Evolutionary conservation across 2,888 invertebrate genomes (phyloP).

Genomic region (Phorcus lineatus): DNA sequence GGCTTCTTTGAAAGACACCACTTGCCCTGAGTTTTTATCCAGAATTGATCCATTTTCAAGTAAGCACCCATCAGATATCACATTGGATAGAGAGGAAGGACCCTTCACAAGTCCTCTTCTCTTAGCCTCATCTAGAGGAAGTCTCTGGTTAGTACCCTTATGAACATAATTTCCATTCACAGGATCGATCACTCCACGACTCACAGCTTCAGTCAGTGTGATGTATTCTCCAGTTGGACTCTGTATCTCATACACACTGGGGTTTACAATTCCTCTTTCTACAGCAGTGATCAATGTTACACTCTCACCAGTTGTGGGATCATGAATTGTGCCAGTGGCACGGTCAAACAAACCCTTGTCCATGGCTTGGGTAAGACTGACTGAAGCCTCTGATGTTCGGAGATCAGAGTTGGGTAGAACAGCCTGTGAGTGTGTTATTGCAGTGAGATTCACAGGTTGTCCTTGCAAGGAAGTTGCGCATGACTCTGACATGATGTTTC

Average conservation of each 20-base stretch:
- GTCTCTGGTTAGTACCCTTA: slow-evolving; percentile 84
- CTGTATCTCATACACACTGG: slow-evolving; percentile 82
- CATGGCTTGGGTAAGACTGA: slow-evolving; percentile 74
- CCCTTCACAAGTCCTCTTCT: slow-evolving; percentile 80
- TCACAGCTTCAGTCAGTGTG: slow-evolving; percentile 94
- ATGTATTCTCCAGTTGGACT: slow-evolving; percentile 91
- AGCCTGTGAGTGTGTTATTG: slow-evolving; percentile 67
- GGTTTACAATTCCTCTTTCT: slow-evolving; percentile 83
- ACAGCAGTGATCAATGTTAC: slow-evolving; percentile 85
- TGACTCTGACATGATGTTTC: slow-evolving; percentile 57
- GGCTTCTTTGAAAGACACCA: slow-evolving; percentile 87
- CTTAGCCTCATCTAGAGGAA: slow-evolving; percentile 88
- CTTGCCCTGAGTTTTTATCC: slow-evolving; percentile 86
- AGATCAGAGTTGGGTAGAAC: slow-evolving; percentile 62
- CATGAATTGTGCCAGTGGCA: slow-evolving; percentile 75
- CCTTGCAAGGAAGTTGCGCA: slow-evolving; percentile 61
- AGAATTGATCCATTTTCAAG: slow-evolving; percentile 78
- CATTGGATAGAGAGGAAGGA: slow-evolving; percentile 90
- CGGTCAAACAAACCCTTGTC: slow-evolving; percentile 75
- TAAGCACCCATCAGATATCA: slow-evolving; percentile 80
- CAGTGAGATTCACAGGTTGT: slow-evolving; percentile 63
- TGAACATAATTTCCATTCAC: slow-evolving; percentile 84
- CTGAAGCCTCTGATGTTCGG: slow-evolving; percentile 52
- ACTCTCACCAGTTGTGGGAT: slow-evolving; percentile 74
- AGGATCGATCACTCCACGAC: slow-evolving; percentile 89